Evolutionary conservation across 2,888 invertebrate species (phyloP).

Genomic region (Ophioninae sp.): DNA sequence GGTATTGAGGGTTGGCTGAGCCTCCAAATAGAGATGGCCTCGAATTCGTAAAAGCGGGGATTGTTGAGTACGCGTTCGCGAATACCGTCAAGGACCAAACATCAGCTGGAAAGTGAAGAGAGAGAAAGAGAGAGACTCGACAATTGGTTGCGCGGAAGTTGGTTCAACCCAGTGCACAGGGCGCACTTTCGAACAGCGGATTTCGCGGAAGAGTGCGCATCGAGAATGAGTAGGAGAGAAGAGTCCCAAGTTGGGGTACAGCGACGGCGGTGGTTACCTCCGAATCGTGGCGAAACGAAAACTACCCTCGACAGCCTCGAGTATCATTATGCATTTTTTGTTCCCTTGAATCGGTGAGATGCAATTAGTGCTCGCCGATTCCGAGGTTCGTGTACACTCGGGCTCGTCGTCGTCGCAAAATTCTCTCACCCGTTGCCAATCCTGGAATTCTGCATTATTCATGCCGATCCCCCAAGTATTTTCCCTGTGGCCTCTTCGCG

Average conservation of each 20-base stretch:
- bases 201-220: too few relatives aligned
- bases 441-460: neutral
- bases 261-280: constrained; percentile 5
- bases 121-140: neutral
- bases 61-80: neutral
- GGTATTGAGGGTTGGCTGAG: too few relatives aligned
- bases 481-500: neutral
- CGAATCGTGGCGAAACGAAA: constrained; percentile 48
- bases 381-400: constrained; percentile 1
- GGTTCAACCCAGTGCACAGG: too few relatives aligned
- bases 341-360: constrained; percentile 65
- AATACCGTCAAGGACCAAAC: neutral
- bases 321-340: constrained; percentile 66
- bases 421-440: neutral
- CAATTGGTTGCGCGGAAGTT: neutral
- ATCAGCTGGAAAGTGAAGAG: neutral
- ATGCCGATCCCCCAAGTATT: neutral
- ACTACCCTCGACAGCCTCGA: constrained; percentile 49
- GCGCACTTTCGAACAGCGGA: too few relatives aligned
- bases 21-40: neutral
- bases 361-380: constrained; percentile 63
- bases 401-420: neutral
- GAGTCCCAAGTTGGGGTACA: too few relatives aligned
- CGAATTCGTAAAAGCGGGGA: neutral
- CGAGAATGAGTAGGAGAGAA: neutral